Evolutionary conservation across 2,797 vertebrate genomes (phyloP), one percentile per base, ranked within the genome.

Genomic region (Neosilurus mollespiculum): DNA sequence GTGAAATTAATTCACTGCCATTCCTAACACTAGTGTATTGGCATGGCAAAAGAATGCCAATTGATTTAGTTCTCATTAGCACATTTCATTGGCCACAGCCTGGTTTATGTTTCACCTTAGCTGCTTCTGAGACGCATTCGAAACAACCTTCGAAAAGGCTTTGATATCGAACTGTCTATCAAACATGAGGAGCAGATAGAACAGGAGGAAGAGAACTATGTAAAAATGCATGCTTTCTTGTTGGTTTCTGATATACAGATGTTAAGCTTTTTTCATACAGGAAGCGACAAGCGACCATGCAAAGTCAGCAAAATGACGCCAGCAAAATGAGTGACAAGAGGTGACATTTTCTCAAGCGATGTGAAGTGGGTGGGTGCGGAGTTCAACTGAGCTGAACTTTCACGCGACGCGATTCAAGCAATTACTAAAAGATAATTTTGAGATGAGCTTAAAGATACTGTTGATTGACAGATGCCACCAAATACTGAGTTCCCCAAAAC

Each of bases 71-170:
- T 70, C 61, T 56, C 51, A 76, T 81, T 30, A 81, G 61, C 49
- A 69, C 76, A 58, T 76, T 78, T 76, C 80, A 85, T 80, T 87
- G 83, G 80, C 70, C 62, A 65, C 79, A 79, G 77, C 61, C 24
- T 79, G 43, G 61, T 79, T 79, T 65, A 65, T 30, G 43, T 53
- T 65, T 53, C 61, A 65, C 65, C 61, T 22, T 9, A 79, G 43
- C 24, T 64, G 61, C 77, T 79, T 79, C 61, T 43, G 24, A 62
- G 22, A 61, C 59, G 12, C 30, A 34, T 77, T 77, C 3, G 0
- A 59, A 64, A 64, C n/a, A 24, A 51, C 49, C 22, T 62, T 43
- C 0, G 9, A 12, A 51, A 78, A 64, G 14, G 14, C 22, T 11
- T 24, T 30, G 49, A 4, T 15, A 78, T 62, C 43, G 0, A 62